Conservation (phyloP, 2,797 vertebrate genomes). For the Ambastaia sidthimunki region DNA sequence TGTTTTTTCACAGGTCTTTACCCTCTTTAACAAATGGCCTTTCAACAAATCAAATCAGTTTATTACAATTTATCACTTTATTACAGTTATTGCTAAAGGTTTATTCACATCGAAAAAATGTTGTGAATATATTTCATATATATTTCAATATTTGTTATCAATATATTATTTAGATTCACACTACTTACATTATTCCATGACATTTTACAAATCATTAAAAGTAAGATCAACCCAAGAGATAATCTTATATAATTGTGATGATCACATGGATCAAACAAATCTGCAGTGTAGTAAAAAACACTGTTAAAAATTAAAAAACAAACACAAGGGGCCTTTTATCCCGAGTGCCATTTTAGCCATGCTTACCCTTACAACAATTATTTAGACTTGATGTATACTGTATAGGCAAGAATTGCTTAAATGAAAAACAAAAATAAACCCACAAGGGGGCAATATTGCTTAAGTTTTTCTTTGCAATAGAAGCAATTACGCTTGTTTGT, state of each 20-base stretch:
- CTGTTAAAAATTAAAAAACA: no score
- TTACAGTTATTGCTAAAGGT: no score
- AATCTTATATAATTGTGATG: neutral
- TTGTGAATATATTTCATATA: no score
- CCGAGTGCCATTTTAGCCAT: neutral
- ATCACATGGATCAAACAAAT: neutral
- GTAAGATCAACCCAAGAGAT: neutral
- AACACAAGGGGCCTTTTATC: neutral
- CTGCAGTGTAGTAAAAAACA: neutral
- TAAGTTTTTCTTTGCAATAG: slow-evolving; percentile 17
- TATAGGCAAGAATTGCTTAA: neutral
- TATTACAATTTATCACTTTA: no score
- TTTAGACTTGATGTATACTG: neutral
- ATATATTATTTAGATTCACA: no score
- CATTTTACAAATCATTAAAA: neutral
- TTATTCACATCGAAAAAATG: no score
- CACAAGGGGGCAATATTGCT: slow-evolving; percentile 58
- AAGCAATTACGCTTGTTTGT: slow-evolving; percentile 50
- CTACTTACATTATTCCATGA: no score
- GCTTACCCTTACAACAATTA: neutral
- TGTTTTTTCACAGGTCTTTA: neutral
- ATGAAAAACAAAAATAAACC: neutral
- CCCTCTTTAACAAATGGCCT: no score
- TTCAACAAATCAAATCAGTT: no score
- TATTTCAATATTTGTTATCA: no score